Percentiles rank a stretch among this genome's conserved stretches.
phyloP scores from a whole-genome alignment of 2,113 vertebrate species.

The Lates calcarifer region DNA sequence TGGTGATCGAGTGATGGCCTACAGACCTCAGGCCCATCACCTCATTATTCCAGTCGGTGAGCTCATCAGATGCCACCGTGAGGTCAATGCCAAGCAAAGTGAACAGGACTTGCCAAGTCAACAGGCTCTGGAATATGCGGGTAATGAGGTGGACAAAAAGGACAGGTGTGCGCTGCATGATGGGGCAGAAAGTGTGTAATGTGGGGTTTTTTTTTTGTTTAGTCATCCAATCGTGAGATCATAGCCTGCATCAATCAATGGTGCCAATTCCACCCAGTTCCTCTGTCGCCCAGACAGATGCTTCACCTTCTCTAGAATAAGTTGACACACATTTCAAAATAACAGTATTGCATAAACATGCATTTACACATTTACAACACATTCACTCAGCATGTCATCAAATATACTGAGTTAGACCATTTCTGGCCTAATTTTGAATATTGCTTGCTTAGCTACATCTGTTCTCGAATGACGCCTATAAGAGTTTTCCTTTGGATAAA shows the following conservation, averaged over 20 bases:
- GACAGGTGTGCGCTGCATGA: constrained; percentile 1
- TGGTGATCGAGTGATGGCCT: constrained; percentile 27
- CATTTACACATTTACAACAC: background rate
- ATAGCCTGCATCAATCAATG: background rate
- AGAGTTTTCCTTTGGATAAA: background rate
- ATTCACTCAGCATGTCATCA: background rate
- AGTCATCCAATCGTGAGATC: constrained; percentile 10
- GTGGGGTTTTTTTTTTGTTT: background rate
- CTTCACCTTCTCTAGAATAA: too few relatives aligned
- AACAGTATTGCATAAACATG: background rate
- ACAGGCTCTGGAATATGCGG: background rate
- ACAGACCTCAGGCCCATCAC: constrained; percentile 24
- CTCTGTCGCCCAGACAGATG: background rate
- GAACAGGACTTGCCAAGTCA: constrained; percentile 24
- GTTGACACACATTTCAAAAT: background rate
- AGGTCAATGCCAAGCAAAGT: constrained; percentile 16
- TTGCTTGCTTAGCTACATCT: background rate
- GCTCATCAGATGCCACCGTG: constrained; percentile 18
- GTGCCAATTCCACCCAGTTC: background rate
- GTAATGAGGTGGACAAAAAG: constrained; percentile 42
- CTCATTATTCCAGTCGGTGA: constrained; percentile 40
- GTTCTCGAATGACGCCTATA: background rate
- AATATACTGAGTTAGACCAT: too few relatives aligned
- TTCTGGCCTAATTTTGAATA: background rate
- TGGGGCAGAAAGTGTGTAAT: constrained; percentile 8